Conservation (phyloP, 2,888 invertebrate species). For the Cepaea hortensis region DNA sequence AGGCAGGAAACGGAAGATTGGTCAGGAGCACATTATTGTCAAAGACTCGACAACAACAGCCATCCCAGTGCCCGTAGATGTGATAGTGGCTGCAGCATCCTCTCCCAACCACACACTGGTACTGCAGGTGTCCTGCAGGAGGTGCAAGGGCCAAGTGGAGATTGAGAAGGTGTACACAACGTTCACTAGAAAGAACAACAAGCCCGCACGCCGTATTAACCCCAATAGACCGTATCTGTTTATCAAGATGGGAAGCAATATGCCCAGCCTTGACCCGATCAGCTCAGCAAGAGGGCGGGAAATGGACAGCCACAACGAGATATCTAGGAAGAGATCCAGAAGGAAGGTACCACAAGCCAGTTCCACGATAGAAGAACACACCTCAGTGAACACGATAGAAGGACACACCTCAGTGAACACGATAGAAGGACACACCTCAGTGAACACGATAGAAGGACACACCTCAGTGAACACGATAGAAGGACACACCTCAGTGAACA, state of each 20-base stretch:
- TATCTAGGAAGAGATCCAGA: not conserved
- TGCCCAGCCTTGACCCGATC: not conserved
- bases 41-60: not conserved
- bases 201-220: not conserved
- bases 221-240: constrained; percentile 21
- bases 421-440: too few species aligned
- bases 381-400: too few species aligned
- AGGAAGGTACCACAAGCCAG: not conserved
- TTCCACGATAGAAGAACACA: too few species aligned
- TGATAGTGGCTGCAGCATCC: not conserved
- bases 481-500: too few species aligned
- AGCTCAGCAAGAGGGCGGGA: not conserved
- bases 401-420: too few species aligned
- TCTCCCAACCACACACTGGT: not conserved
- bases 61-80: not conserved
- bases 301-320: not conserved
- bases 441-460: too few species aligned
- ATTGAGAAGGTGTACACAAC: constrained; percentile 17
- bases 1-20: not conserved
- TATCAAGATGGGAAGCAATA: not conserved
- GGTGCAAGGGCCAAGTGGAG: constrained; percentile 13
- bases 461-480: too few species aligned
- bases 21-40: not conserved
- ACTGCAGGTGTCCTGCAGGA: not conserved
- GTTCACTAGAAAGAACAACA: not conserved